Evolutionary conservation across 2,888 invertebrate genomes (phyloP), one percentile per base, ranked within the genome.

Genomic region (Hydrotaea diabolus): DNA sequence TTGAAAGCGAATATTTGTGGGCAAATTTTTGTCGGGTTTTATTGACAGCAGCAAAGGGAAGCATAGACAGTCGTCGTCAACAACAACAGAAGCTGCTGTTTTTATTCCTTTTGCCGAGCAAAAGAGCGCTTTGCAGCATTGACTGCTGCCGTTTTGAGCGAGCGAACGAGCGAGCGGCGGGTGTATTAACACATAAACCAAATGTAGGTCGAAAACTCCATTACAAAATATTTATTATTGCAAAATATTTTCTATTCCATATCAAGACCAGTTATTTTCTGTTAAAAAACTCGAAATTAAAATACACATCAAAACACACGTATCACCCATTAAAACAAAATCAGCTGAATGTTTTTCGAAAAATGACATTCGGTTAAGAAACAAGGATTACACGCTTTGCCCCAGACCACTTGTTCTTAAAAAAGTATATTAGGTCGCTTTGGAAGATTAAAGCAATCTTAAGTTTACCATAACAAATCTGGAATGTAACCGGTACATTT

Each of bases 181-280:
- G 31, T 36, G 17, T 43, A 55, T 39, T 39, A 66, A 43, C 43
- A 17, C 17, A 43, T 66, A 46, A 26, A 72, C 77, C 74, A 85
- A 85, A 85, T 82, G 85, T 85, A 85, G 85, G 85, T 85, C 85
- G 85, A 55, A 73, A 80, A 57, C 49, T 74, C 77, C 36, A 77
- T 77, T 64, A 15, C 23, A 59, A 59, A 59, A 59, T 66, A 17
- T 43, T 64, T 66, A 19, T 64, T 64, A 64, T 59, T 59, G 15
- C 23, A 59, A 49, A n/a, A 8, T 2, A 43, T 13, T n/a, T n/a
- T n/a, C n/a, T n/a, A n/a, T n/a, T n/a, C n/a, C n/a, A n/a, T n/a
- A n/a, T n/a, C n/a, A n/a, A n/a, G n/a, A n/a, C n/a, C n/a, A n/a
- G n/a, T n/a, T n/a, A n/a, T n/a, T n/a, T n/a, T n/a, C n/a, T n/a